A percentile compares a stretch with the other conserved stretches of the same genome.
These are phyloP conservation scores for Montipora foliosa DNA, from an alignment of 64 coral and sea anemone species.

Conservation along the genomic window DNA sequence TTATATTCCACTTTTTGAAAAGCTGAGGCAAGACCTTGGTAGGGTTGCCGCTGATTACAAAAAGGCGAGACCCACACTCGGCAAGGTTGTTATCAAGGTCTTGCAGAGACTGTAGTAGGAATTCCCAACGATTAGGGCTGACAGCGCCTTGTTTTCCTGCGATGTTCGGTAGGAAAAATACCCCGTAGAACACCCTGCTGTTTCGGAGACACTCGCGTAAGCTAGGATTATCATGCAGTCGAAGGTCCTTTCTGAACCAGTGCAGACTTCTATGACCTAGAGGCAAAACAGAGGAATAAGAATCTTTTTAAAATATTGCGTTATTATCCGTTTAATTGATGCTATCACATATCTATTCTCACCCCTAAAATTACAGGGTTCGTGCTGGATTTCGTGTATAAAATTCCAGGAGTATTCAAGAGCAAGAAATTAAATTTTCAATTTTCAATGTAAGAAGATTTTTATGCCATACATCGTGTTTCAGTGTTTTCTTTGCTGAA, in stretches of 20 bases:
- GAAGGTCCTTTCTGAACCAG: slow-evolving; percentile 74
- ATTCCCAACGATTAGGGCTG: slow-evolving; percentile 31
- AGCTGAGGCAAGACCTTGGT: slow-evolving; percentile 9
- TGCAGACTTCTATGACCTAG: slow-evolving; percentile 56
- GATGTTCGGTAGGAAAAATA: slow-evolving; percentile 34
- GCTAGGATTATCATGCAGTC: slow-evolving; percentile 69
- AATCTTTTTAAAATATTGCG: too few relatives aligned
- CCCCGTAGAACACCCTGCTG: slow-evolving; percentile 62
- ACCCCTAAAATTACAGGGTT: too few relatives aligned
- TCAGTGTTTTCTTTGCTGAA: too few relatives aligned
- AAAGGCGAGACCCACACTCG: slow-evolving; percentile 48
- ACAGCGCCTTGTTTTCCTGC: background rate
- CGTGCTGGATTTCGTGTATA: too few relatives aligned
- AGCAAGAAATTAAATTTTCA: too few relatives aligned
- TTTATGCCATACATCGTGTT: too few relatives aligned
- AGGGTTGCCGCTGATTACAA: slow-evolving; percentile 39
- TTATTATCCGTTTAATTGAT: too few relatives aligned
- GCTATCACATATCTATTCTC: too few relatives aligned
- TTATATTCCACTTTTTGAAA: slow-evolving; percentile 67
- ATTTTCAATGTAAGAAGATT: too few relatives aligned
- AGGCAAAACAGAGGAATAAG: background rate
- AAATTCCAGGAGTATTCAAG: too few relatives aligned
- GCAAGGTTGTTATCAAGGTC: slow-evolving; percentile 52
- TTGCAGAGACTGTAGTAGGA: slow-evolving; percentile 52
- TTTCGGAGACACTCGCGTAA: slow-evolving; percentile 35